Percentiles rank a stretch among this genome's conserved stretches.
phyloP scores from a whole-genome alignment of 2,888 invertebrate species.

The Eudasyphora cyanicolor region DNA sequence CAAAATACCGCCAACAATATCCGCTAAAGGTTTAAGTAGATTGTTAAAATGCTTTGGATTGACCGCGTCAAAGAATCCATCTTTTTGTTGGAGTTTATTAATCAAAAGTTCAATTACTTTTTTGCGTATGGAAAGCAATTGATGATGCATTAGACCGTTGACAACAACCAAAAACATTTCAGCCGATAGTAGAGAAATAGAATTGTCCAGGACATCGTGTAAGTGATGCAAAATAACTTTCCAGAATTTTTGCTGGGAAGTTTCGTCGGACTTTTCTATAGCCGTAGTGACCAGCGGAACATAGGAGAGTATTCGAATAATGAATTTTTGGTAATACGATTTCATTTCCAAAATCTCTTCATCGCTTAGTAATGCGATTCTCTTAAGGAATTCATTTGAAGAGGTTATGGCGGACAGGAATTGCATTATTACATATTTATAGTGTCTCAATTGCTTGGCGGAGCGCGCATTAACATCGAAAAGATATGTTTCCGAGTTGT shows the following conservation, averaged over 20 bases:
- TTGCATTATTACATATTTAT: conserved; percentile 89
- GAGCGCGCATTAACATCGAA: conserved; percentile 85
- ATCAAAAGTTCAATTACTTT: conserved; percentile 93
- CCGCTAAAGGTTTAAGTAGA: conserved; percentile 83
- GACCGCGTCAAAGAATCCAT: conserved; percentile 83
- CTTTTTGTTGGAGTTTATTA: conserved; percentile 87
- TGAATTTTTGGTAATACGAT: conserved; percentile 84
- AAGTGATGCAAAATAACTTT: conserved; percentile 89
- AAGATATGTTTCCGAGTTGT: conserved; percentile 80
- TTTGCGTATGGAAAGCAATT: conserved; percentile 86
- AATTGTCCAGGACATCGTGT: conserved; percentile 89
- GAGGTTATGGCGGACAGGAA: conserved; percentile 87
- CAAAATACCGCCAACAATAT: conserved; percentile 82
- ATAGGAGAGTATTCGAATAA: conserved; percentile 85
- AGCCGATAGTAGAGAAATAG: conserved; percentile 89
- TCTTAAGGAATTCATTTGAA: conserved; percentile 85
- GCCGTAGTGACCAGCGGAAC: conserved; percentile 85
- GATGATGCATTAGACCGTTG: conserved; percentile 86
- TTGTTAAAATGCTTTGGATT: conserved; percentile 81
- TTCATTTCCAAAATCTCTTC: conserved; percentile 82
- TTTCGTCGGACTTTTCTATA: conserved; percentile 82
- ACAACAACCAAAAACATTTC: conserved; percentile 90
- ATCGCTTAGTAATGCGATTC: conserved; percentile 82
- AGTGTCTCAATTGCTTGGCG: conserved; percentile 90
- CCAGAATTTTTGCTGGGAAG: conserved; percentile 88